These are phyloP conservation scores for Eudyptes chrysolophus DNA, from an alignment of 2,113 vertebrate species.

Conservation along the genomic window DNA sequence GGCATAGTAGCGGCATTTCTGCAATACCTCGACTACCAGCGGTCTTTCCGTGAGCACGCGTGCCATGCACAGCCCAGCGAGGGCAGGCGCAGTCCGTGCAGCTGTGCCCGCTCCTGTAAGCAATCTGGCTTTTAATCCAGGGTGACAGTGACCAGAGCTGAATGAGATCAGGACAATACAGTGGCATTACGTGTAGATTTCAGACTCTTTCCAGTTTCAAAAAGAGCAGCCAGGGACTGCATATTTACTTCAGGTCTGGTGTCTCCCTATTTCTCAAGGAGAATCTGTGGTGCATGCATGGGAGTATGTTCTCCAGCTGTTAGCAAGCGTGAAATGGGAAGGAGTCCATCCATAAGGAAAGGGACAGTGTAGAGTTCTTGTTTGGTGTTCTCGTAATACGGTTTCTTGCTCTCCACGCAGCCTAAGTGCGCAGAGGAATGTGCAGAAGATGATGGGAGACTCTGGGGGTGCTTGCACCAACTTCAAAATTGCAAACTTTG, in stretches of 20 bases:
- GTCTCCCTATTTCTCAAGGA: background rate
- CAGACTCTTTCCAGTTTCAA: background rate
- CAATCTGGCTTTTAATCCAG: background rate
- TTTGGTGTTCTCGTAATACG: background rate
- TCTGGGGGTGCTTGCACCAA: background rate
- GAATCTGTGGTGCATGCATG: background rate
- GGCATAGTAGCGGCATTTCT: background rate
- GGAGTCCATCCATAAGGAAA: background rate
- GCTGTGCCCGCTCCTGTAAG: background rate
- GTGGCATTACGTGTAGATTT: background rate
- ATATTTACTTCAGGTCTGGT: background rate
- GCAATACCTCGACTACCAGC: background rate
- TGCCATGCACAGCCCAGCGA: rapidly evolving
- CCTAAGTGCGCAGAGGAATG: background rate
- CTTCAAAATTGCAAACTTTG: background rate
- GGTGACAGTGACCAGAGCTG: background rate
- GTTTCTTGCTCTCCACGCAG: background rate
- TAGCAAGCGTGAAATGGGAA: background rate
- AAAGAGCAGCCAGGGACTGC: background rate
- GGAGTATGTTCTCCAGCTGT: background rate
- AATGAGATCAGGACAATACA: background rate
- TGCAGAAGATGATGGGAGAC: background rate
- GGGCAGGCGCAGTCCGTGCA: background rate
- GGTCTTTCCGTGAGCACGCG: rapidly evolving
- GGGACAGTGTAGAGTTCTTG: background rate